Evolutionary conservation across 2,888 invertebrate genomes (phyloP).

Genomic region (Atethmia centrago): DNA sequence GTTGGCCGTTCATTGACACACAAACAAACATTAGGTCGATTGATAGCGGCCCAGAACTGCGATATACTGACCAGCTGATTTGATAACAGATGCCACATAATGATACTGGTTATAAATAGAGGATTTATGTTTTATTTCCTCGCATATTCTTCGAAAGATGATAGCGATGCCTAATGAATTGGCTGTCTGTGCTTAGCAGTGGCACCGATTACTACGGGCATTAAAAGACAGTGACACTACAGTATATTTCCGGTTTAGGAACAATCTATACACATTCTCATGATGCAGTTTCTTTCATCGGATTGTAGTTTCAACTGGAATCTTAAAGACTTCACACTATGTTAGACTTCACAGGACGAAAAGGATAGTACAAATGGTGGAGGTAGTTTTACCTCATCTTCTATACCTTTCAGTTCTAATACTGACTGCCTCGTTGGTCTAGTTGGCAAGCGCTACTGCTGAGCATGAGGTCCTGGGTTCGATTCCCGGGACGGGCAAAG

Average conservation of each 20-base stretch:
- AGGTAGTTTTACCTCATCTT: neutral
- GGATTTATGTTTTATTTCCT: conserved; percentile 24
- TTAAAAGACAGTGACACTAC: neutral
- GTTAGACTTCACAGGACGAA: too few species aligned
- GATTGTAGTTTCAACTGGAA: neutral
- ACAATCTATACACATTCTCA: neutral
- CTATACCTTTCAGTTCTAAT: too few species aligned
- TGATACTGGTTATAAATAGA: conserved; percentile 37
- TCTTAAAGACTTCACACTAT: too few species aligned
- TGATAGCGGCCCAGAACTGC: conserved; percentile 43
- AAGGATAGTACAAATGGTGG: neutral
- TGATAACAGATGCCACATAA: conserved; percentile 27
- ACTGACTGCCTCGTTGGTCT: too few species aligned
- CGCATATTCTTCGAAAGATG: conserved; percentile 7
- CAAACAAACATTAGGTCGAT: conserved; percentile 49
- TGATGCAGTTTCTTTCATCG: neutral
- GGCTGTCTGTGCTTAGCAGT: neutral
- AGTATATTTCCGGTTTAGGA: conserved; percentile 14
- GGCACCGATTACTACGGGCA: neutral
- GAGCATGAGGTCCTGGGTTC: too few species aligned
- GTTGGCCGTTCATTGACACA: conserved; percentile 56
- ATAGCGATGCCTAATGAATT: neutral
- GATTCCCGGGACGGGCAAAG: too few species aligned
- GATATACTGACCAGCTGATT: conserved; percentile 48
- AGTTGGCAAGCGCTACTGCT: too few species aligned